Evolutionary conservation across 2,797 vertebrate genomes (phyloP), one percentile per base, ranked within the genome.

Genomic region (Atherinosoma microstoma): DNA sequence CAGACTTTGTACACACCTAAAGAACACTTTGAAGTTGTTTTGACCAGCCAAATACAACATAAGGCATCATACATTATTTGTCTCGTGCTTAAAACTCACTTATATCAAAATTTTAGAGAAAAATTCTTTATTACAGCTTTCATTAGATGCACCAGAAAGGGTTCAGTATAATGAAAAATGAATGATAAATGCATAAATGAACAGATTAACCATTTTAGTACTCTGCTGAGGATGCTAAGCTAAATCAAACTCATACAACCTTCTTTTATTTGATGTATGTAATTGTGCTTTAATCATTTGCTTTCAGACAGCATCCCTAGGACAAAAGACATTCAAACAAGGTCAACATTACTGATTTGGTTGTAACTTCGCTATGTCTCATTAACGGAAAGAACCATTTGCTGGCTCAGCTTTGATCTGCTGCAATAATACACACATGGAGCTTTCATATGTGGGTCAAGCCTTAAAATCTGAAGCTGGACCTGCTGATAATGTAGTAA

Each of bases 361-460:
- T 2, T 1, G 51, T 70, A 45, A 57, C 63, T 35, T 30, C 0
- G 36, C 57, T 38, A 18, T 20, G 27, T 54, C 18, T n/a, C 30
- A 68, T 54, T 42, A 22, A 40, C 30, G 18, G 42, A 47, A 47
- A 47, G 42, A 18, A 47, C 47, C n/a, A 38, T 38, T 53, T 29
- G 12, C 45, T 61, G 34, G 27, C 30, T 70, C 67, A 70, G 20
- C 47, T 61, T 61, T 30, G 58, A 40, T 58, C 67, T 61, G 18
- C 29, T 54, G 45, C 18, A 22, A 58, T 61, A 27, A n/a, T 45
- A 51, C 27, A 38, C 40, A 29, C 34, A 40, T 30, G 47, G 18
- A 53, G 45, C 45, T 51, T 53, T 69, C 45, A 70, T 58, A 45
- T 45, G 65, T 67, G 18, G 38, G 54, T 42, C 51, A 20, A 49